Evolutionary conservation across 2,797 vertebrate species (phyloP).

Genomic region (Lemur catta): DNA sequence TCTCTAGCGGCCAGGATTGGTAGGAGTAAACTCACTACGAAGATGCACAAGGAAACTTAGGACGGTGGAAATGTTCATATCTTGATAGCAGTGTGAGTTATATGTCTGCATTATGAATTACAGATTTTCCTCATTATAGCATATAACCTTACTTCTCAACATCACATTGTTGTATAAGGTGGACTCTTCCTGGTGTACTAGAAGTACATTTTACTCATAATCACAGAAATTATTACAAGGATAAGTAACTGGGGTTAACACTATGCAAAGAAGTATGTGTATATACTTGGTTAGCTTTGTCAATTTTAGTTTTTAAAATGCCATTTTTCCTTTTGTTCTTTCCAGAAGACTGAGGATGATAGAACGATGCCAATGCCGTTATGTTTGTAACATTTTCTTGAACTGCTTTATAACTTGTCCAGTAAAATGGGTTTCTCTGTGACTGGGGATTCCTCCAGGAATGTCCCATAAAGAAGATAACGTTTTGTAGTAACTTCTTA

Average conservation of each 20-base stretch:
- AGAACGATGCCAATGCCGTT: background rate
- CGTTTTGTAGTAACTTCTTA: background rate
- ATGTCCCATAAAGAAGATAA: background rate
- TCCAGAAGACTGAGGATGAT: background rate
- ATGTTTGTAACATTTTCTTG: background rate
- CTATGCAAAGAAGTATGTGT: background rate
- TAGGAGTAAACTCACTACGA: too few relatives aligned
- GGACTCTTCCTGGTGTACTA: background rate
- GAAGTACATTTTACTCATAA: background rate
- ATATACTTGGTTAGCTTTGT: background rate
- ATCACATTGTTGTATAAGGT: background rate
- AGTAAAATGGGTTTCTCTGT: background rate
- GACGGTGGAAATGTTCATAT: background rate
- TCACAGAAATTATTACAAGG: background rate
- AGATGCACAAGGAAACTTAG: background rate
- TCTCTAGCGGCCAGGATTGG: too few relatives aligned
- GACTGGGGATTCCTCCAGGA: background rate
- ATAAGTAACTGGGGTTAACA: background rate
- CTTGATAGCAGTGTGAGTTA: background rate
- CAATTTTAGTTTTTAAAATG: background rate
- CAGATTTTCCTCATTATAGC: background rate
- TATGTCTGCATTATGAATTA: background rate
- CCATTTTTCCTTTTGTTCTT: background rate
- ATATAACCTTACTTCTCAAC: background rate
- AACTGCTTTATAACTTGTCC: background rate